Evolutionary conservation across 2,113 vertebrate genomes (phyloP), one percentile per base, ranked within the genome.

Genomic region (Melanotaenia duboulayi): DNA sequence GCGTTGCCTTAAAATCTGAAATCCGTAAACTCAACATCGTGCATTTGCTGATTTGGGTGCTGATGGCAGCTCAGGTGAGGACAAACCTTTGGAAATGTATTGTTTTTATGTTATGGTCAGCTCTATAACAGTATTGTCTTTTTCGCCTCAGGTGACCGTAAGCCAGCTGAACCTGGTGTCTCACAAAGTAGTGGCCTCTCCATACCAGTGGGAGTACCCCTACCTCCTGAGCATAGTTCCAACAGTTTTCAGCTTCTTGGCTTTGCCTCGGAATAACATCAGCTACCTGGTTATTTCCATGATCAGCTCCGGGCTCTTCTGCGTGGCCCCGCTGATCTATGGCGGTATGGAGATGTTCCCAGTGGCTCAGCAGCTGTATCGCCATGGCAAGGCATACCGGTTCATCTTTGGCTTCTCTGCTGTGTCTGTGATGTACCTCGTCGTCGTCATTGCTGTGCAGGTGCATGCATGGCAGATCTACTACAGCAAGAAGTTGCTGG

Each of bases 311-410:
- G 98, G 98, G 3, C 96, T 99, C 11, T 98, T 99, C 81, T 97
- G 96, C 0, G 82, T 98, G 4, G 96, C 95, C 0, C 97, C 98
- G 0, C 95, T 99, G 37, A 95, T 99, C 84, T 99, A 99, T 0
- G 97, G 98, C 19, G 89, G 92, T 64, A 97, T 99, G 97, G 98
- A 99, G 92, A 99, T 99, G 98, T 98, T 99, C 76, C 98, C 98
- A 0, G 94, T 96, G 66, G 98, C 97, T 0, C 97, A 98, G 92
- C 97, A 98, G 92, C 95, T 99, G 7, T 98, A 96, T 71, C 95
- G 96, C 4, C 96, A 98, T 0, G 97, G 98, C 82, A 97, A 97
- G 80, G 95, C 96, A 3, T 98, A 99, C 89, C 96, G 97, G 78
- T 97, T 98, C 91, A 96, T 97, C 83, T 97, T 97, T 0, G 96